A percentile compares a stretch with the other conserved stretches of the same genome.
These are phyloP conservation scores for Amiota mariae DNA, from an alignment of 2,888 invertebrate species.

Conservation along the genomic window DNA sequence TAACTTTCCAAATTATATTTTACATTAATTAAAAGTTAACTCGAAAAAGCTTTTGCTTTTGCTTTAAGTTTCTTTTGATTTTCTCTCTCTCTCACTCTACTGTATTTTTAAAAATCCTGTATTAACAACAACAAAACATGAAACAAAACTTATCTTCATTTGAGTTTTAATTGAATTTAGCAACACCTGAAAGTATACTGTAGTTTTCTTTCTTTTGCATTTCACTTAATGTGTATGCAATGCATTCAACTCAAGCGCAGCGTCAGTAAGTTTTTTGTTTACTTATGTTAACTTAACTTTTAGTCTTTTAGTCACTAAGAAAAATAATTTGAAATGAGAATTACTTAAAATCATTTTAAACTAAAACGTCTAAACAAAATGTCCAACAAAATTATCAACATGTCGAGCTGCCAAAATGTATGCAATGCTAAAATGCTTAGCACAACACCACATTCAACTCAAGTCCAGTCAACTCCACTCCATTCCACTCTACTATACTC, in stretches of 20 bases:
- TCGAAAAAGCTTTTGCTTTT: slow-evolving; percentile 9
- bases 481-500: background rate
- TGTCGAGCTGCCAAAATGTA: slow-evolving; percentile 61
- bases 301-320: background rate
- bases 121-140: background rate
- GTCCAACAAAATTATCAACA: slow-evolving; percentile 49
- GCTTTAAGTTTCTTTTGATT: background rate
- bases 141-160: slow-evolving; percentile 52
- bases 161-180: slow-evolving; percentile 60
- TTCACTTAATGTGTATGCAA: slow-evolving; percentile 16
- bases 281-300: background rate
- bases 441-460: background rate
- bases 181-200: slow-evolving; percentile 52
- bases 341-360: slow-evolving; percentile 45
- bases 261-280: slow-evolving; percentile 1
- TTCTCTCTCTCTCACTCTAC: background rate
- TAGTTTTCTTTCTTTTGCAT: background rate
- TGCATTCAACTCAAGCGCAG: slow-evolving; percentile 11
- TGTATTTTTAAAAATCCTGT: too few relatives aligned
- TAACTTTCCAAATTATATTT: slow-evolving; percentile 19
- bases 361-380: slow-evolving; percentile 12
- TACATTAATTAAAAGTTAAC: slow-evolving; percentile 19
- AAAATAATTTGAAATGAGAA: slow-evolving; percentile 15
- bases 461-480: background rate
- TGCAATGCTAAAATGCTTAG: slow-evolving; percentile 33